Base-by-base conservation (phyloP, 1,140 invertebrate genomes). In the Euura lappo region DNA sequence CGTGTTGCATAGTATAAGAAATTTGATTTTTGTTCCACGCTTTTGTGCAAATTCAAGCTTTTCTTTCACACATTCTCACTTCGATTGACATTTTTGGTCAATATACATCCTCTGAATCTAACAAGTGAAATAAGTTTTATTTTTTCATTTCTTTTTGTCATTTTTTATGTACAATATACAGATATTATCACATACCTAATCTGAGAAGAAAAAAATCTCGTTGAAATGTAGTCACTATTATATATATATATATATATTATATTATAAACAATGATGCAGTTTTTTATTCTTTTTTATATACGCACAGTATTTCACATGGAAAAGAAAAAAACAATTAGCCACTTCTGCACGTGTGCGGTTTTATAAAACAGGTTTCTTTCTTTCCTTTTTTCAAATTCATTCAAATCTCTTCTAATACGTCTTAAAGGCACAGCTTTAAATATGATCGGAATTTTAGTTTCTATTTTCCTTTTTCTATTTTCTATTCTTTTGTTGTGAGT, bases 401-500 rank as follows among this genome's bases (percentile, higher is more conserved):
- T 28, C 28, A 28, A 28, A 28, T 28, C 28, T 28, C 28, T 28
- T 28, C 28, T 60, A 60, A n/a, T 60, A n/a, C 13, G 13, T 60
- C 13, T 60, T 60, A 60, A 60, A 60, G 51, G 51, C 51, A 60
- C 51, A 60, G 51, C 51, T 60, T 60, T 60, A 60, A 60, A 60
- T 60, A 60, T 60, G 13, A 60, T 60, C 51, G 8, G 13, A 60
- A 60, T 60, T 60, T n/a, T 11, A 60, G 8, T 8, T 60, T 60
- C 13, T 6, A 60, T 60, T 8, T n/a, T 60, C 28, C 28, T 28
- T 28, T 28, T 28, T 28, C 28, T 28, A 28, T 28, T 28, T 28
- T 28, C 28, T 28, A 28, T 28, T 28, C 28, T 28, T 28, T 28
- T 28, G 28, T 28, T 28, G 28, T 28, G 28, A 28, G 0, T 28